Conservation (phyloP, 2,888 invertebrate species). For the Lottia scabra region DNA sequence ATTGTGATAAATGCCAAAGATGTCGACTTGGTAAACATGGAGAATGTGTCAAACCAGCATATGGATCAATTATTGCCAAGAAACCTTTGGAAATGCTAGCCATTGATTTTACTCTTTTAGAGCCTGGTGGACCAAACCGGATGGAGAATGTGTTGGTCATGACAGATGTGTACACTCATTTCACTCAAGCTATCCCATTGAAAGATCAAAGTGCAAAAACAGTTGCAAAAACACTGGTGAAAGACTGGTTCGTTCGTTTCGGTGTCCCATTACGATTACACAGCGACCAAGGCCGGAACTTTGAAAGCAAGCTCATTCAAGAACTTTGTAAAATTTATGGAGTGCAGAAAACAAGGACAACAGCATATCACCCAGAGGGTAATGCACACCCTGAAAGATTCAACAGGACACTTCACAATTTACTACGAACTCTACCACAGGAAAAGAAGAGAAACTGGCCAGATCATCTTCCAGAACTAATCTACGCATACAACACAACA, state of each 20-base stretch:
- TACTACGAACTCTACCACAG: not conserved
- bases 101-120: constrained; percentile 40
- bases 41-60: constrained; percentile 12
- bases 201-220: constrained; percentile 33
- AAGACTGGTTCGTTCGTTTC: constrained; percentile 18
- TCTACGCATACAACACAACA: constrained; percentile 4
- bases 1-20: constrained; percentile 29
- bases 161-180: constrained; percentile 42
- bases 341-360: not conserved
- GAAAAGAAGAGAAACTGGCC: constrained; percentile 4
- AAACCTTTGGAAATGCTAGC: constrained; percentile 36
- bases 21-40: constrained; percentile 29
- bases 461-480: not conserved
- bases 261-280: not conserved
- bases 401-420: constrained; percentile 13
- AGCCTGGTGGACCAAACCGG: constrained; percentile 23
- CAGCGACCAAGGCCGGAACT: not conserved
- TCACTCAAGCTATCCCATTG: constrained; percentile 35
- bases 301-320: constrained; percentile 4
- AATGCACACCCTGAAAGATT: constrained; percentile 10
- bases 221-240: constrained; percentile 33
- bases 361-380: constrained; percentile 12
- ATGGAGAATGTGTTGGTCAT: constrained; percentile 40
- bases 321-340: constrained; percentile 12
- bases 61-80: constrained; percentile 25